A percentile compares a stretch with the other conserved stretches of the same genome.
phyloP scores from a whole-genome alignment of 1,140 invertebrate species.

The Choristoneura fumiferana region DNA sequence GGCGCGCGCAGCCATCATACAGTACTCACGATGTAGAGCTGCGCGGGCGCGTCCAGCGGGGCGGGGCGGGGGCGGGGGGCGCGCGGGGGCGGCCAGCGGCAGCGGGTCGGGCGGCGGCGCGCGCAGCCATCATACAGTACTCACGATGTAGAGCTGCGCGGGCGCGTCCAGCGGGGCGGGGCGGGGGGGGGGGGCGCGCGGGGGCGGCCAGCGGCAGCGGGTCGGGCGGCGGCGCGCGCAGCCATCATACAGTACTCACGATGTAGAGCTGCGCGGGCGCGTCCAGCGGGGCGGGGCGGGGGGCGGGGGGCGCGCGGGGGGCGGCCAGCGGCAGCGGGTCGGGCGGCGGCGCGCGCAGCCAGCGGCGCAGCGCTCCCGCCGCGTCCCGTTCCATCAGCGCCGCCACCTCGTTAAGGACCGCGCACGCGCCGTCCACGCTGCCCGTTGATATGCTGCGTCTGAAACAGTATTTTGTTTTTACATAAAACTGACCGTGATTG shows the following conservation, averaged over 20 bases:
- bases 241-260: conserved; percentile 79
- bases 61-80: conserved; percentile 90
- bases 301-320: conserved; percentile 91
- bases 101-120: conserved; percentile 93
- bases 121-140: conserved; percentile 80
- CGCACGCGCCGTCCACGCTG: conserved; percentile 97
- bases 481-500: too few relatives aligned
- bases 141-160: conserved; percentile 85
- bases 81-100: too few relatives aligned
- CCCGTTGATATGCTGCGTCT: conserved; percentile 90
- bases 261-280: conserved; percentile 86
- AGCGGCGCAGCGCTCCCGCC: conserved; percentile 85
- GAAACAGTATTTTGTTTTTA: too few relatives aligned
- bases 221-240: conserved; percentile 91
- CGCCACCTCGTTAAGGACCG: conserved; percentile 96
- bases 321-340: conserved; percentile 92
- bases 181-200: conserved; percentile 90
- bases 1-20: too few relatives aligned
- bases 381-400: conserved; percentile 93
- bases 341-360: conserved; percentile 91
- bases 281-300: conserved; percentile 89
- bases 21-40: conserved; percentile 85
- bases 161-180: conserved; percentile 89
- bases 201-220: conserved; percentile 93
- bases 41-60: conserved; percentile 86